Evolutionary conservation across 1,140 invertebrate species (phyloP), one percentile per base, ranked within the genome.

Genomic region (Hormaphis cornu): DNA sequence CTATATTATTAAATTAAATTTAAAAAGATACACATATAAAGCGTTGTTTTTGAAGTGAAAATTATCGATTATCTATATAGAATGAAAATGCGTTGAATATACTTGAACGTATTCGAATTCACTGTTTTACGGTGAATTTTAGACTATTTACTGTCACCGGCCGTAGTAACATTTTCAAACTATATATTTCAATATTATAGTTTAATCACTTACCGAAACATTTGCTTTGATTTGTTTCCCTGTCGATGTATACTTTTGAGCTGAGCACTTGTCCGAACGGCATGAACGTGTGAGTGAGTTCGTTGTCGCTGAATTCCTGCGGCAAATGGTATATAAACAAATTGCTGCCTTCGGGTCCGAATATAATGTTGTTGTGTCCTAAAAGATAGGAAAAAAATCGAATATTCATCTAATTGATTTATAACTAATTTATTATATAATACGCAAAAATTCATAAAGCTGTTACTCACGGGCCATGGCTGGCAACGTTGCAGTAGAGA

Each of bases 251-350:
- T 71, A 99, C 97, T 85, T 99, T 99, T 76, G 95, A 97, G 80
- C 93, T 97, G 82, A 99, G 98, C 76, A 99, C 95, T 80, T 95
- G 97, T 74, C 97, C 97, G 80, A 99, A 99, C 52, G 96, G 95
- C 75, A 97, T 84, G 82, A 99, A 99, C 95, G 99, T 98, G 84
- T 98, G 95, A 87, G 97, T 97, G 76, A 99, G 87, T 80, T 99
- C 97, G 59, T 88, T 87, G 79, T 99, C 97, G 24, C 95, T 95
- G 79, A 98, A 99, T 82, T 99, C 97, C 82, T 98, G 95, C 69
- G 97, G 97, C 81, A 99, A 87, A 83, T 99, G 97, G 83, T 99
- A 99, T 81, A 99, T 99, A 86, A 99, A 99, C 72, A 99, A 86
- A 82, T 99, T 99, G 84, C 96, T 99, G 78, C 97, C 97, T 83